Evolutionary conservation across 2,888 invertebrate species (phyloP).

Genomic region (Patella depressa): DNA sequence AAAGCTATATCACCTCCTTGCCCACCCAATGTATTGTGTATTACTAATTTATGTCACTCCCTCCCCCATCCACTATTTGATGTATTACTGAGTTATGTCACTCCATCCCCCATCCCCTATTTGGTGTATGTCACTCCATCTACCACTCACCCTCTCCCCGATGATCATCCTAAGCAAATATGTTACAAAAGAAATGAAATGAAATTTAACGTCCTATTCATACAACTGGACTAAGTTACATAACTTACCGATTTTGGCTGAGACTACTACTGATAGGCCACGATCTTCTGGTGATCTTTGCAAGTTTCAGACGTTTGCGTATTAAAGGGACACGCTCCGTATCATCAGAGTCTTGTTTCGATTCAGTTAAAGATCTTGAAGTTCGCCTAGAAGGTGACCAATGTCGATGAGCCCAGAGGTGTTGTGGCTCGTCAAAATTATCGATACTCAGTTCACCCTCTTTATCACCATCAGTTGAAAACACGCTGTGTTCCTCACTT

Average conservation of each 20-base stretch:
- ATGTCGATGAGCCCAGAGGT: slow-evolving; percentile 17
- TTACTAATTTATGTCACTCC: no score
- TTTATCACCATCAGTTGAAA: background rate
- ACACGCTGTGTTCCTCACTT: background rate
- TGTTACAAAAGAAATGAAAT: no score
- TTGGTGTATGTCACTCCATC: no score
- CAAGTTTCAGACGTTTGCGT: slow-evolving; percentile 3
- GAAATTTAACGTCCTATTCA: no score
- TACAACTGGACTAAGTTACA: no score
- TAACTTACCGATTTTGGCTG: slow-evolving; percentile 1
- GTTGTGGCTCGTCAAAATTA: slow-evolving; percentile 10
- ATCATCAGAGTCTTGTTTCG: background rate
- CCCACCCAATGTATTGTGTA: no score
- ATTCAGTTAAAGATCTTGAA: background rate
- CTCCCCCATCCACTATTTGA: no score
- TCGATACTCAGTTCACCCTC: background rate
- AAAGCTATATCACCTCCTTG: no score
- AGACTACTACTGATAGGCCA: slow-evolving; percentile 1
- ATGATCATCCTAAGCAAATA: no score
- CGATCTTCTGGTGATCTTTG: slow-evolving; percentile 5
- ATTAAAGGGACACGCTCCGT: background rate
- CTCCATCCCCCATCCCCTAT: no score
- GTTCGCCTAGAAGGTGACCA: slow-evolving; percentile 10
- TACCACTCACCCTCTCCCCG: no score
- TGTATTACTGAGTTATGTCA: no score